Conservation (phyloP, 2,113 vertebrate species). For the Trematomus loennbergii region DNA sequence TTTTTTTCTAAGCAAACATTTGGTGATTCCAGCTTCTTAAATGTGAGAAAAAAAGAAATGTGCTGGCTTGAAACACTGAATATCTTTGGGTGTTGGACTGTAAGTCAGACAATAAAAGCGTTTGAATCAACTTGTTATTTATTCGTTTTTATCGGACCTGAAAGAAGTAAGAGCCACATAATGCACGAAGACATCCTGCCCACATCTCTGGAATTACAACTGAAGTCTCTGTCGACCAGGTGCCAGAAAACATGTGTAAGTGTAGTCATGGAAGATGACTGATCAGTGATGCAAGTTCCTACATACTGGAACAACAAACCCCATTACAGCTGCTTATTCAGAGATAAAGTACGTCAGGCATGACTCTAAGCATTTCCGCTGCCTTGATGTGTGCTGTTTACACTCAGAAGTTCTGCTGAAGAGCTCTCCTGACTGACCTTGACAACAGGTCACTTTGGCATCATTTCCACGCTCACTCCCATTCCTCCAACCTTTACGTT, state of each 20-base stretch:
- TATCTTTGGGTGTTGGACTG: not conserved
- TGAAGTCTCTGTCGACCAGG: not conserved
- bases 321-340: conserved; percentile 50
- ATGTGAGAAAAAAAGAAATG: not conserved
- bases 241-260: not conserved
- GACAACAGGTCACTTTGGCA: conserved; percentile 71
- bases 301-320: conserved; percentile 51
- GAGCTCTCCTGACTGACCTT: conserved; percentile 76
- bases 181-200: not conserved
- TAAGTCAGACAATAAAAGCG: not conserved
- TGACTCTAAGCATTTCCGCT: conserved; percentile 71
- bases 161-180: not conserved
- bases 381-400: conserved; percentile 81
- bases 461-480: conserved; percentile 76
- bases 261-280: conserved; percentile 13
- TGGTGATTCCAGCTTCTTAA: not conserved
- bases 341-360: conserved; percentile 69
- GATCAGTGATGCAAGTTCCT: conserved; percentile 41
- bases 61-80: not conserved
- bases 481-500: conserved; percentile 64
- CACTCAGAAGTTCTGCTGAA: conserved; percentile 59
- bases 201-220: not conserved
- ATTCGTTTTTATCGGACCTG: not conserved
- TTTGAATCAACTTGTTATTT: too few species aligned
- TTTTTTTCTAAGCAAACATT: not conserved